These are phyloP conservation scores for Ranitomeya imitator DNA, from an alignment of 2,113 vertebrate species.

Conservation along the genomic window DNA sequence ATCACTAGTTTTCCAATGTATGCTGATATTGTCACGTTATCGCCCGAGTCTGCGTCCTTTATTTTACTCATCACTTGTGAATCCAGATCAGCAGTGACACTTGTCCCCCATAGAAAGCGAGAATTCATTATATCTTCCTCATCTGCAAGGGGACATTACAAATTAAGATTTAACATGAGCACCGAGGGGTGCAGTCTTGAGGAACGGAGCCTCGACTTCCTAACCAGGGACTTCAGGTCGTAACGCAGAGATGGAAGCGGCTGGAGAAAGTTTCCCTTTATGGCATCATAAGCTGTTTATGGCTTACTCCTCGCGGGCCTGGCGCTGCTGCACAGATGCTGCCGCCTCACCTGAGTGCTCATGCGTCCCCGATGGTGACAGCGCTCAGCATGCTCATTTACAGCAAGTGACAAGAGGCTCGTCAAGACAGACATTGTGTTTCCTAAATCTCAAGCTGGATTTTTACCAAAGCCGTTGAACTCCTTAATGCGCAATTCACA, in stretches of 20 bases:
- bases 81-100: not conserved
- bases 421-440: not conserved
- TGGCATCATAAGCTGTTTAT: constrained; percentile 5
- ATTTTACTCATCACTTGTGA: not conserved
- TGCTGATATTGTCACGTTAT: not conserved
- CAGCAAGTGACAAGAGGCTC: constrained; percentile 27
- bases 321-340: constrained; percentile 32
- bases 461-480: not conserved
- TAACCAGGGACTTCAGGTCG: not conserved
- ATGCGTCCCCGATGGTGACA: not conserved
- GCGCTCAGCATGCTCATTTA: constrained; percentile 12
- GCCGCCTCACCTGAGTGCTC: constrained; percentile 31
- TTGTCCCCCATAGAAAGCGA: not conserved
- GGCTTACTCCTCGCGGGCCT: not conserved
- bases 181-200: not conserved
- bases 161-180: not conserved
- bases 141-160: not conserved
- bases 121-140: not conserved
- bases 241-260: not conserved
- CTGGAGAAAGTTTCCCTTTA: constrained; percentile 5
- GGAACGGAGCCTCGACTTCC: not conserved
- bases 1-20: not conserved
- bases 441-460: not conserved
- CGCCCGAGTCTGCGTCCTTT: not conserved
- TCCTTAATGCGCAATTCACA: no score